Evolutionary conservation across 2,113 vertebrate species (phyloP).

Genomic region (Tachycineta bicolor): DNA sequence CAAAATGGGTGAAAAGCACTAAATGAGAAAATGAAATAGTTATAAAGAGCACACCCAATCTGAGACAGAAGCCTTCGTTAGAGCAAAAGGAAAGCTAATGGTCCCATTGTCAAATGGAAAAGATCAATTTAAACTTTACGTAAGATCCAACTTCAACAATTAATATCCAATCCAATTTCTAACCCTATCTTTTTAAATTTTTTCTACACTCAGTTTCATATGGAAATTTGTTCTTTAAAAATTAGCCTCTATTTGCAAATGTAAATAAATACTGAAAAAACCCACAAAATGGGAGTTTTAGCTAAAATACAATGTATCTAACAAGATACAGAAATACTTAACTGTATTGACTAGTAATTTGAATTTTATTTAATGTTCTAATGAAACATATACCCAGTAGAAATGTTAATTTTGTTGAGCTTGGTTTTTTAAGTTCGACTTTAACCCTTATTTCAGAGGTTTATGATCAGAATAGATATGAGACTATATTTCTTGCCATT

Average conservation of each 20-base stretch:
- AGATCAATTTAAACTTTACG: background rate
- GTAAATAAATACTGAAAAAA: background rate
- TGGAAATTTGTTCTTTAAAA: background rate
- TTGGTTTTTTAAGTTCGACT: background rate
- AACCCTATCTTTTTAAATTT: background rate
- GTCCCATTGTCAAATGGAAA: background rate
- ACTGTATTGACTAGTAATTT: background rate
- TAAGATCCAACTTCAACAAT: background rate
- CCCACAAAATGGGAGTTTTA: background rate
- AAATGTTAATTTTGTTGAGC: background rate
- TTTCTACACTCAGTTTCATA: background rate
- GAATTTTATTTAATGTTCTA: background rate
- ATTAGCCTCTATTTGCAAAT: background rate
- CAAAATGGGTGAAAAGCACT: background rate
- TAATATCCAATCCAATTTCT: background rate
- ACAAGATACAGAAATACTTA: background rate
- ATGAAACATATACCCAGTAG: background rate
- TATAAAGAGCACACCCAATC: background rate
- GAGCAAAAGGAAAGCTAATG: background rate
- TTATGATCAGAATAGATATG: background rate
- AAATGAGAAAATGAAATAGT: background rate
- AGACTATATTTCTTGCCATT: background rate
- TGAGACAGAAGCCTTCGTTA: background rate
- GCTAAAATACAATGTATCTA: background rate
- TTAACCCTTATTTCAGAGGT: background rate